Conservation (phyloP, 2,888 invertebrate species). For the Choreutis nemorana region DNA sequence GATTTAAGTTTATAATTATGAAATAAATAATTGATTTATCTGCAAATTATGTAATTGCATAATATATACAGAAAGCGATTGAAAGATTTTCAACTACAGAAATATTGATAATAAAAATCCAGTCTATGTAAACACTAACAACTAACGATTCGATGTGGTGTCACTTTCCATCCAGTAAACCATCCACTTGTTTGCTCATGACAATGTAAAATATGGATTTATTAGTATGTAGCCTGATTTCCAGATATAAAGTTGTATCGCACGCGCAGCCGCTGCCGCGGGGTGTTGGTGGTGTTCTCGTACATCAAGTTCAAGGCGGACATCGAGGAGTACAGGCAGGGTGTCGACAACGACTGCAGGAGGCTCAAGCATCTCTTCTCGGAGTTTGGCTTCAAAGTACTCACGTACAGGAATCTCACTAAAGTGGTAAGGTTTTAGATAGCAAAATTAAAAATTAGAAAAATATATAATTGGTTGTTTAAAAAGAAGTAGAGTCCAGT, state of each 20-base stretch:
- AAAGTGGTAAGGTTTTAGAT: constrained; percentile 29
- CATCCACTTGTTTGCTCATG: too few relatives aligned
- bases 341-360: constrained; percentile 68
- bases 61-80: too few relatives aligned
- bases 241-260: constrained; percentile 48
- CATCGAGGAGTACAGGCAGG: constrained; percentile 46
- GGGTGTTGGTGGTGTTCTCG: constrained; percentile 69
- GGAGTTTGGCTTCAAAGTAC: constrained; percentile 65
- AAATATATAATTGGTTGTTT: not conserved
- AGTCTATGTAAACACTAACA: too few relatives aligned
- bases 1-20: constrained; percentile 1
- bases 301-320: constrained; percentile 60
- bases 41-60: not conserved
- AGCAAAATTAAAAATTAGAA: too few relatives aligned
- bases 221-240: too few relatives aligned
- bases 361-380: constrained; percentile 67
- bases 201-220: too few relatives aligned
- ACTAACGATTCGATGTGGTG: too few relatives aligned
- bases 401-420: constrained; percentile 43
- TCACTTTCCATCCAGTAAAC: too few relatives aligned
- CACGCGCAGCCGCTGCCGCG: constrained; percentile 64
- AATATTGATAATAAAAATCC: too few relatives aligned
- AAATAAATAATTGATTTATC: not conserved
- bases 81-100: too few relatives aligned
- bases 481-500: not conserved